Conservation (phyloP, 2,888 invertebrate species). For the Amphipoea oculea region DNA sequence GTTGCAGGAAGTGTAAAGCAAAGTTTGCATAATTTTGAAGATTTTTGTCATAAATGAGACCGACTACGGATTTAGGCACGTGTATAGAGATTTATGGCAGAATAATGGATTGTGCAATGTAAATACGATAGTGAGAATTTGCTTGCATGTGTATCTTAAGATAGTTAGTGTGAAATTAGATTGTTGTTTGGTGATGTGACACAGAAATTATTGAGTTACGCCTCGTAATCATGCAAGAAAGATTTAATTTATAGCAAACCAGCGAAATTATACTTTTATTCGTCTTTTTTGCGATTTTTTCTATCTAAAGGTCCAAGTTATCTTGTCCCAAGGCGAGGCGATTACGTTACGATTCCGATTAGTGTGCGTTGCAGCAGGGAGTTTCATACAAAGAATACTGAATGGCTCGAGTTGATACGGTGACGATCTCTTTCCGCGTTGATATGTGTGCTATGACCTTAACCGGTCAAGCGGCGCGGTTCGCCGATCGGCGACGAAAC, state of each 20-base stretch:
- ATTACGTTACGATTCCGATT: no score
- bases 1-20: conserved; percentile 19
- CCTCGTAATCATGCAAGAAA: conserved; percentile 6
- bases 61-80: conserved; percentile 76
- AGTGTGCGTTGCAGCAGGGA: no score
- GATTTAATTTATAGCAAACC: neutral
- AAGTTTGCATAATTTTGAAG: conserved; percentile 59
- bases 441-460: no score
- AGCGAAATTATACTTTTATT: neutral
- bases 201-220: neutral
- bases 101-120: conserved; percentile 69
- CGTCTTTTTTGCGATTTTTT: neutral
- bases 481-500: no score
- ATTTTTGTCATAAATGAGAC: conserved; percentile 66
- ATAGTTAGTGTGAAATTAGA: conserved; percentile 20
- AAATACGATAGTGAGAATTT: conserved; percentile 55
- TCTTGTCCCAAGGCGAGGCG: no score
- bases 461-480: no score
- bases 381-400: no score
- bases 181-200: conserved; percentile 13
- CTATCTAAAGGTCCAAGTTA: no score
- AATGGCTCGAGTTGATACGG: no score
- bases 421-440: no score
- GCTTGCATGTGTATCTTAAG: conserved; percentile 29
- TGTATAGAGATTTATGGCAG: conserved; percentile 78